Evolutionary conservation across 1,140 invertebrate genomes (phyloP).

Genomic region (Papilio polytes): DNA sequence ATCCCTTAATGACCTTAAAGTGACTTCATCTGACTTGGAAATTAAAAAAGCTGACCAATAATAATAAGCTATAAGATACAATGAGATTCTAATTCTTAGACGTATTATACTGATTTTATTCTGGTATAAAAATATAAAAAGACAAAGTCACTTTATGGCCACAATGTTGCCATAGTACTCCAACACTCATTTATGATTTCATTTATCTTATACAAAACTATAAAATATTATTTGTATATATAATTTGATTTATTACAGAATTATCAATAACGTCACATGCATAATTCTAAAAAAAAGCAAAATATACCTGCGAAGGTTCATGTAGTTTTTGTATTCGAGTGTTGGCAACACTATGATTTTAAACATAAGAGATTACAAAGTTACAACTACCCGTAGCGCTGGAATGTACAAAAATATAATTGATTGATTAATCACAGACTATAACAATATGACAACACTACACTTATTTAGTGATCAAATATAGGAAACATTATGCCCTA

Average conservation of each 20-base stretch:
- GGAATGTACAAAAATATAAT: conserved; percentile 82
- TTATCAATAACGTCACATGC: no score
- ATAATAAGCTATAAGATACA: neutral
- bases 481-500: no score
- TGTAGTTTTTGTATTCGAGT: neutral
- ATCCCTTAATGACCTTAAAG: neutral
- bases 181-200: conserved; percentile 17
- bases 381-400: conserved; percentile 71
- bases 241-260: no score
- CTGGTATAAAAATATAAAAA: neutral
- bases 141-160: conserved; percentile 16
- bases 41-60: neutral
- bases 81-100: neutral
- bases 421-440: conserved; percentile 74
- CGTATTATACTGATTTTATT: neutral
- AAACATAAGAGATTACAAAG: conserved; percentile 44
- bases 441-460: conserved; percentile 42
- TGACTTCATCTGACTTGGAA: neutral
- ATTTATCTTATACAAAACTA: no score
- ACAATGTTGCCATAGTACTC: conserved; percentile 6
- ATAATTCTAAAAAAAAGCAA: no score
- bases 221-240: no score
- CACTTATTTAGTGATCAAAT: neutral
- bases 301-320: neutral
- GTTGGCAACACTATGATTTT: conserved; percentile 25